A percentile compares a stretch with the other conserved stretches of the same genome.
Conservation (phyloP, 1,140 invertebrate species). For the Pinna nobilis region DNA sequence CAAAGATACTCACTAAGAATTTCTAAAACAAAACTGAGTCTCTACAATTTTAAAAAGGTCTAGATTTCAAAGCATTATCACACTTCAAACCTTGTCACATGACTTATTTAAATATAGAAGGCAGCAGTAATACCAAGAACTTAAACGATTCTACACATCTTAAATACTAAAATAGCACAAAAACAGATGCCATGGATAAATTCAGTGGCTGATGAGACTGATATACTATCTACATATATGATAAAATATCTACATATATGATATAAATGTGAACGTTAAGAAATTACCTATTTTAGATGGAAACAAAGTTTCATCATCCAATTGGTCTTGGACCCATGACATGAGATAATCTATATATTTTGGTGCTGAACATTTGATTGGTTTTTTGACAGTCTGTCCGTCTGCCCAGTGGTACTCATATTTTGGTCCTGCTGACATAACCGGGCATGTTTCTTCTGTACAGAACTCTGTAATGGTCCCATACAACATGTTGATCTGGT, state of each 20-base stretch:
- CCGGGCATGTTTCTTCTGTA: slow-evolving; percentile 97
- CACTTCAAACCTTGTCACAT: not conserved
- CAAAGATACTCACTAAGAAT: too few relatives aligned
- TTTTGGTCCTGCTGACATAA: slow-evolving; percentile 96
- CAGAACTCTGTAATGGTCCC: slow-evolving; percentile 99
- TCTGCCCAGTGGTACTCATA: slow-evolving; percentile 99
- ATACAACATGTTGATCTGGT: slow-evolving; percentile 99
- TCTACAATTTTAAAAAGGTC: too few relatives aligned
- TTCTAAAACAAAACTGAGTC: too few relatives aligned
- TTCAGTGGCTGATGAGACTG: not conserved
- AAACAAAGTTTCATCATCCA: slow-evolving; percentile 98
- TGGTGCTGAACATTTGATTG: slow-evolving; percentile 99
- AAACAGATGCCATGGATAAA: not conserved
- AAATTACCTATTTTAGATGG: slow-evolving; percentile 97
- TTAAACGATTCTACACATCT: not conserved
- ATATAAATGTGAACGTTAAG: too few relatives aligned
- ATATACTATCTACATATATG: not conserved
- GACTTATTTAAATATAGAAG: not conserved
- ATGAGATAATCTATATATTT: slow-evolving; percentile 99
- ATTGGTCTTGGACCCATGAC: slow-evolving; percentile 99
- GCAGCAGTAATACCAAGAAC: not conserved
- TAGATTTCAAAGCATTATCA: too few relatives aligned
- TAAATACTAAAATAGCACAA: too few relatives aligned
- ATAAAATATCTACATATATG: not conserved
- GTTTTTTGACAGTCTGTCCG: slow-evolving; percentile 98